Conservation (phyloP, 2,113 vertebrate genomes). For the Melanostigma gelatinosum region DNA sequence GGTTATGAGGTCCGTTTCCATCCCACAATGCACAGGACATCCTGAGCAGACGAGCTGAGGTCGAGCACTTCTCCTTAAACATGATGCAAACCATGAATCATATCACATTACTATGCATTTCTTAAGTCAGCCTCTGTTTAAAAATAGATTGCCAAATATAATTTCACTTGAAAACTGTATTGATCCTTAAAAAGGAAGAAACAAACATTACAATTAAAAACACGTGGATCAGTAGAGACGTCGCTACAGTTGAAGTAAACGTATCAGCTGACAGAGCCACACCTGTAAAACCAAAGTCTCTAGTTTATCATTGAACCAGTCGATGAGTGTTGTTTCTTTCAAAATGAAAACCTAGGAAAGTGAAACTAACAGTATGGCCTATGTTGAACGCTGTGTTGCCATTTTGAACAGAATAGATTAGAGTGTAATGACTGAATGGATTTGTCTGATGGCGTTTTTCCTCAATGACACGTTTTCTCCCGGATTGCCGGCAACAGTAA, state of each 20-base stretch:
- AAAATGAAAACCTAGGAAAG: slow-evolving; percentile 10
- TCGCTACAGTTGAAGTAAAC: slow-evolving; percentile 24
- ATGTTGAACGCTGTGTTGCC: neutral
- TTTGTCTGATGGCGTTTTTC: slow-evolving; percentile 79
- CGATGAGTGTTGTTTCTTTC: slow-evolving; percentile 12
- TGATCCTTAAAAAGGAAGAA: slow-evolving; percentile 4
- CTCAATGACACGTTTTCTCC: slow-evolving; percentile 99
- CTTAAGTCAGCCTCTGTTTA: neutral
- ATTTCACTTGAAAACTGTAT: slow-evolving; percentile 32
- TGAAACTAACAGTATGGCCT: slow-evolving; percentile 22
- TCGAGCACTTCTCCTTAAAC: neutral
- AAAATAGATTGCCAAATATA: neutral
- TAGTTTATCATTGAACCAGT: neutral
- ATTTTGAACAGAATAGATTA: neutral
- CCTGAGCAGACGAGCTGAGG: neutral
- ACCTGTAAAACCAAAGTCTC: neutral
- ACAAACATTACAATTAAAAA: neutral
- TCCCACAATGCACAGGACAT: slow-evolving; percentile 72
- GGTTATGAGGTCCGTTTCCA: slow-evolving; percentile 83
- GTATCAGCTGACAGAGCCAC: slow-evolving; percentile 2
- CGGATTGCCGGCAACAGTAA: slow-evolving; percentile 88
- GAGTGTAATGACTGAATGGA: neutral
- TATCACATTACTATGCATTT: neutral
- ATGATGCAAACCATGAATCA: neutral
- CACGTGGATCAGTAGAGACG: slow-evolving; percentile 10